These are phyloP conservation scores for Calliopsis andreniformis DNA, from an alignment of 1,140 invertebrate species.

Conservation along the genomic window DNA sequence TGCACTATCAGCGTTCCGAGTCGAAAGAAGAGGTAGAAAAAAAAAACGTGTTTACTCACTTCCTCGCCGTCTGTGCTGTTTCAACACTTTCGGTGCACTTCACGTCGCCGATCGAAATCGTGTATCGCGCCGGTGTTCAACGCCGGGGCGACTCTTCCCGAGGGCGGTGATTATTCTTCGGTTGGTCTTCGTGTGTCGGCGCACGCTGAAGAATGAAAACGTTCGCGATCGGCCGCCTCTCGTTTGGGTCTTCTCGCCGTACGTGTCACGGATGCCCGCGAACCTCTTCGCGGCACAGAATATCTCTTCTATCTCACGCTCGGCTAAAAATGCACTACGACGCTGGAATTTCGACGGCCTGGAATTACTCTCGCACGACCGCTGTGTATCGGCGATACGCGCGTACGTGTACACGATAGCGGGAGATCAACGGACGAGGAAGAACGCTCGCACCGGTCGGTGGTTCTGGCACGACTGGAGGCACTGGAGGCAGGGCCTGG, in stretches of 20 bases:
- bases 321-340: slow-evolving; percentile 8
- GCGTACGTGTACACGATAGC: slow-evolving; percentile 41
- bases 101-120: slow-evolving; percentile 36
- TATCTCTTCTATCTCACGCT: background rate
- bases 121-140: slow-evolving; percentile 12
- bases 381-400: slow-evolving; percentile 46
- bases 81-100: slow-evolving; percentile 42
- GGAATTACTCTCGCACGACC: background rate
- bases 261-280: slow-evolving; percentile 35
- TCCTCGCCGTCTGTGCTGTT: slow-evolving; percentile 49
- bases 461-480: slow-evolving; percentile 58
- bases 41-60: slow-evolving; percentile 66
- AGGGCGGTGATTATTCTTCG: background rate
- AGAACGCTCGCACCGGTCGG: slow-evolving; percentile 39
- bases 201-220: slow-evolving; percentile 4
- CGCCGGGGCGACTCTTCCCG: slow-evolving; percentile 6
- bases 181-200: background rate
- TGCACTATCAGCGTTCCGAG: slow-evolving; percentile 33
- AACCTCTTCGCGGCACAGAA: slow-evolving; percentile 9
- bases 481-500: too few relatives aligned
- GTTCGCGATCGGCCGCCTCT: background rate
- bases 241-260: slow-evolving; percentile 11
- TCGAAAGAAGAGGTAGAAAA: slow-evolving; percentile 4
- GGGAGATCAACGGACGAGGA: slow-evolving; percentile 14
- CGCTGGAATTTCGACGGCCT: background rate